These are phyloP conservation scores for Quiscalus mexicanus DNA, from an alignment of 2,113 vertebrate species.

Conservation along the genomic window DNA sequence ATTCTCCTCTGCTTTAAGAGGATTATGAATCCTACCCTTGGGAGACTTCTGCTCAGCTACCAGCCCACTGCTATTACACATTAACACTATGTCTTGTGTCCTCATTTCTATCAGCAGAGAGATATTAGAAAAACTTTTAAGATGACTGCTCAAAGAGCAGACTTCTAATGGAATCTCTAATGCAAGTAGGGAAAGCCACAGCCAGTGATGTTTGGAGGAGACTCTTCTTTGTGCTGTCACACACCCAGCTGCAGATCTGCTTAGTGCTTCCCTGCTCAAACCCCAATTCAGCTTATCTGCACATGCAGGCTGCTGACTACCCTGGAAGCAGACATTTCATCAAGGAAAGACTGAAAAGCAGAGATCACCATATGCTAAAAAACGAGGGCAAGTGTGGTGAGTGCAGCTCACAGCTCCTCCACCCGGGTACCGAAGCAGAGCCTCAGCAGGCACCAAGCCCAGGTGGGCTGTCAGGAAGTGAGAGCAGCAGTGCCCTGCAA, in stretches of 20 bases:
- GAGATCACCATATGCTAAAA: background rate
- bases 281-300: background rate
- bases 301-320: background rate
- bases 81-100: background rate
- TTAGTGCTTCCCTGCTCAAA: background rate
- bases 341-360: background rate
- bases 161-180: background rate
- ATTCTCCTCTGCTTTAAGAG: conserved; percentile 2
- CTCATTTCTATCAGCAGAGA: background rate
- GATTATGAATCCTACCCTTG: conserved; percentile 6
- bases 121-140: background rate
- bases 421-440: background rate
- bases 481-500: background rate
- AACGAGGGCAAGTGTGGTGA: background rate
- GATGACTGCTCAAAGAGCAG: background rate
- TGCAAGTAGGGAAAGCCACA: background rate
- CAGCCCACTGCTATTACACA: background rate
- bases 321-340: background rate
- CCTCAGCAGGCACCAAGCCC: background rate
- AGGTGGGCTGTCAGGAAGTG: background rate
- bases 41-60: conserved; percentile 10
- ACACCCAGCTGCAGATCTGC: background rate
- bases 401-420: background rate
- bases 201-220: background rate
- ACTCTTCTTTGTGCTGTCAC: background rate